Base-by-base conservation (phyloP, 1,140 invertebrate genomes). In the Helicorthomorpha holstii region DNA sequence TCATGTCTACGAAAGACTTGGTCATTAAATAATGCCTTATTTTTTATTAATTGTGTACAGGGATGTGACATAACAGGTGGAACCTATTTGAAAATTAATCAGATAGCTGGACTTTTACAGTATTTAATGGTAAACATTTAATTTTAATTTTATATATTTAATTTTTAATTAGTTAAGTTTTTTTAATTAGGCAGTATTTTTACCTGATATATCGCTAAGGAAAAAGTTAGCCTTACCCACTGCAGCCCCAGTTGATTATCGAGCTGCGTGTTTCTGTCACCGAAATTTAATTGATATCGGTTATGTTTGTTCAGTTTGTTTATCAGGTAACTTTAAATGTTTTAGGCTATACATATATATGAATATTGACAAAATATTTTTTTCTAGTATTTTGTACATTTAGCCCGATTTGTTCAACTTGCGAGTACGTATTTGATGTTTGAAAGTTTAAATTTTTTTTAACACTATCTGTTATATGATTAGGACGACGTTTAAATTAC, bases 241-340 rank as follows among this genome's bases (percentile, higher is more conserved):
- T 1, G 78, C 85, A 4, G 82, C 82, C 0, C 85, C 90, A 58
- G 89, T 97, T 12, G 92, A 96, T 68, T 96, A 95, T 66, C 72
- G 92, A 59, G 91, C 94, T 22, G 91, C 92, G 0, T 98, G 94
- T 68, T 98, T 98, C 72, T 98, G 94, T 65, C 94, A 98, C 69
- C 73, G 91, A n/a, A 87, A 91, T 61, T 74, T 97, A 27, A 83
- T 97, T 46, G 91, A 95, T 61, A 85, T 95, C 61, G 94, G 91
- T 50, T 96, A 87, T 68, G 93, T 98, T 16, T 98, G 93, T 68
- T 98, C 94, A 2, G 85, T 98, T 53, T 98, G 95, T 70, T 73
- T 98, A 24, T 94, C 91, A 61, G 88, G 86, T 91, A 72, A 27
- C 21, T 27, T 24, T 51, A n/a, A 10, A 34, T 25, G 22, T 7